phyloP scores from a whole-genome alignment of 2,113 vertebrate genomes.

The Cyanoderma ruficeps region DNA sequence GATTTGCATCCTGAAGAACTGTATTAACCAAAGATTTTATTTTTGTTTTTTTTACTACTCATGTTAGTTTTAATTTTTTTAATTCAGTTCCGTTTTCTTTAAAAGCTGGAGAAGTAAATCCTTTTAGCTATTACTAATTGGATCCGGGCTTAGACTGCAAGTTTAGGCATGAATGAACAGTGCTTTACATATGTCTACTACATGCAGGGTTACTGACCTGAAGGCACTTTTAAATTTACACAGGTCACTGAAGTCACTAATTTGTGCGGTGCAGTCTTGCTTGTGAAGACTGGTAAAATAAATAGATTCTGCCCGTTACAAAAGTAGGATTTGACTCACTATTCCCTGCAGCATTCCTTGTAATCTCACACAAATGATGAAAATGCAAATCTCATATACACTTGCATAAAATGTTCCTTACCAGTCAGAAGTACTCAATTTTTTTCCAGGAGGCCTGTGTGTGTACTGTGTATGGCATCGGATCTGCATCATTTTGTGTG shows the following conservation, averaged over 20 bases:
- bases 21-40: background rate
- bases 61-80: background rate
- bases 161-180: slow-evolving; percentile 45
- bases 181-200: slow-evolving; percentile 27
- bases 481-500: background rate
- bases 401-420: background rate
- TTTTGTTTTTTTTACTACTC: slow-evolving; percentile 30
- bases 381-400: background rate
- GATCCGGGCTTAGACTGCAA: slow-evolving; percentile 22
- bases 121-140: slow-evolving; percentile 47
- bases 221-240: slow-evolving; percentile 49
- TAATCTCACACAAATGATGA: background rate
- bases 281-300: background rate
- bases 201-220: slow-evolving; percentile 38
- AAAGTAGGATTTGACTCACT: background rate
- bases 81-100: slow-evolving; percentile 11
- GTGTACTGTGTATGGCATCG: background rate
- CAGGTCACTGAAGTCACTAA: slow-evolving; percentile 47
- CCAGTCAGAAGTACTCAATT: background rate
- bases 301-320: background rate
- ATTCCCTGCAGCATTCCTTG: background rate
- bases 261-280: slow-evolving; percentile 33
- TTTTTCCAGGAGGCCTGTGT: background rate
- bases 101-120: slow-evolving; percentile 39
- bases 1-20: background rate